A percentile compares a stretch with the other conserved stretches of the same genome.
These are phyloP conservation scores for Corythoichthys haematopterus DNA, from an alignment of 2,113 vertebrate genomes.

Conservation along the genomic window DNA sequence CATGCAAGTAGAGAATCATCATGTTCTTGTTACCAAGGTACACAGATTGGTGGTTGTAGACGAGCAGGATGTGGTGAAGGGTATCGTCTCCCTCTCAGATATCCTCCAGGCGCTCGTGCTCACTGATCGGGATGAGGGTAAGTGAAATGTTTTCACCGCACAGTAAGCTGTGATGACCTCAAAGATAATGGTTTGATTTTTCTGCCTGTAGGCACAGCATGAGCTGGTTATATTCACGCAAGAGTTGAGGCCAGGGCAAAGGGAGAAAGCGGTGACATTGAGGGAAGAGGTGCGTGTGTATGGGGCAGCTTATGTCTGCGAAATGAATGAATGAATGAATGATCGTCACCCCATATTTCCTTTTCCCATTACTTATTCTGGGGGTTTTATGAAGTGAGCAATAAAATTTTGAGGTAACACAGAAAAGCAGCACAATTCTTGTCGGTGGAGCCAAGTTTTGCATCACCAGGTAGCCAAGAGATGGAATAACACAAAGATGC, in stretches of 20 bases:
- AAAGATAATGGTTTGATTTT: slow-evolving; percentile 8
- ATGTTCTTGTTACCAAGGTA: slow-evolving; percentile 69
- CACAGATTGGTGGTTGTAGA: slow-evolving; percentile 95
- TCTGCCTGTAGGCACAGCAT: slow-evolving; percentile 47
- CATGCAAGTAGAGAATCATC: not conserved
- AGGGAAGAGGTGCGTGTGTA: not conserved
- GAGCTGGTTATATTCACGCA: slow-evolving; percentile 12
- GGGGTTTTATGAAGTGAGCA: slow-evolving; percentile 19
- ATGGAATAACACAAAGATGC: slow-evolving; percentile 19
- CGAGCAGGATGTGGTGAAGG: slow-evolving; percentile 89
- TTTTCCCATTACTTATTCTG: slow-evolving; percentile 5
- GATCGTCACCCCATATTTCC: slow-evolving; percentile 1
- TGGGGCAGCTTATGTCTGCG: not conserved
- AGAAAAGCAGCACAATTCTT: slow-evolving; percentile 3
- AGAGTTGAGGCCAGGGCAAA: slow-evolving; percentile 9
- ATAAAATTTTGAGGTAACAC: slow-evolving; percentile 2
- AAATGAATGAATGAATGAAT: slow-evolving; percentile 1
- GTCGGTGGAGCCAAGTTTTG: slow-evolving; percentile 34
- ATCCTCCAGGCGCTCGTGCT: slow-evolving; percentile 92
- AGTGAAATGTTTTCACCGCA: not conserved
- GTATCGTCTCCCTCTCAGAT: slow-evolving; percentile 93
- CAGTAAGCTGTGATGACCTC: not conserved
- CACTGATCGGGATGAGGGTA: slow-evolving; percentile 67
- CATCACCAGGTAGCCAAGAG: not conserved
- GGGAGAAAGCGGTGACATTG: slow-evolving; percentile 12